phyloP scores from a whole-genome alignment of 2,797 vertebrate species.

The Odontamblyopus rebecca region DNA sequence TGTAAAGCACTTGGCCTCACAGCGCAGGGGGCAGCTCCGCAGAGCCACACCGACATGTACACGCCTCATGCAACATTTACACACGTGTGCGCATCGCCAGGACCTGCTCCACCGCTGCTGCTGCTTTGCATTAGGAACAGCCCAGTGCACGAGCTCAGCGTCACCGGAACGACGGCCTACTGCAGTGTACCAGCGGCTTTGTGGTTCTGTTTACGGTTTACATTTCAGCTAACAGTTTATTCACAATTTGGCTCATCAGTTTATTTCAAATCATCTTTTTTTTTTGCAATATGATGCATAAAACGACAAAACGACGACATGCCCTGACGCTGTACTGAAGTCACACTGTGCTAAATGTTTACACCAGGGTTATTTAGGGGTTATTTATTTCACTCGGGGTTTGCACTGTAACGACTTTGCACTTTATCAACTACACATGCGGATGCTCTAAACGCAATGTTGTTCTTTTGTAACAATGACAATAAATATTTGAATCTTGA shows the following conservation, averaged over 20 bases:
- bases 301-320: no score
- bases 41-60: constrained; percentile 76
- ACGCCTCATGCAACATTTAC: constrained; percentile 78
- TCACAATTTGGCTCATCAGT: neutral
- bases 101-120: neutral
- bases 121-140: constrained; percentile 50
- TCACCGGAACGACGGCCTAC: neutral
- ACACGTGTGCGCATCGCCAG: constrained; percentile 33
- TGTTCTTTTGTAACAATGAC: no score
- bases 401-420: no score
- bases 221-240: neutral
- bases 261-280: neutral
- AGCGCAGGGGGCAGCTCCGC: constrained; percentile 70
- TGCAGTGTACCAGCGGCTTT: neutral
- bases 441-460: no score
- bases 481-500: no score
- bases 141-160: constrained; percentile 40
- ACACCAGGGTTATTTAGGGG: no score
- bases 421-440: no score
- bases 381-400: no score
- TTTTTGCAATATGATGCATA: no score
- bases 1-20: constrained; percentile 78
- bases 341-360: no score
- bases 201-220: neutral
- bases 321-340: no score